Evolutionary conservation across 1,140 invertebrate species (phyloP).

Genomic region (Drosophila punjabiensis): DNA sequence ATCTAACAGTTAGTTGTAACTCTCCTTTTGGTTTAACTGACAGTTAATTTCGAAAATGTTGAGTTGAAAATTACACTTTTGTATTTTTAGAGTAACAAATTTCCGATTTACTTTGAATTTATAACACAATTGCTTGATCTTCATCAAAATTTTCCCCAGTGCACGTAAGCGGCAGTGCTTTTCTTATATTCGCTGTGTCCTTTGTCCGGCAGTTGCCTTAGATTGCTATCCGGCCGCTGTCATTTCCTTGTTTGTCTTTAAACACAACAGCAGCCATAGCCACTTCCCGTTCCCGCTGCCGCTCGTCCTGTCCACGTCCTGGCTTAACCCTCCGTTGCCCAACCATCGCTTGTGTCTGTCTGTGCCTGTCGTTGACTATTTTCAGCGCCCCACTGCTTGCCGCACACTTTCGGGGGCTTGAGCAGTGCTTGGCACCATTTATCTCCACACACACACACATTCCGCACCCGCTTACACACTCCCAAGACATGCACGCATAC

Average conservation of each 20-base stretch:
- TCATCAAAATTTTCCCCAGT: background rate
- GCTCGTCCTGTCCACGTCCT: background rate
- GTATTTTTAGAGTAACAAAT: background rate
- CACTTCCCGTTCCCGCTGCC: conserved; percentile 14
- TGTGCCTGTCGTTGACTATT: conserved; percentile 61
- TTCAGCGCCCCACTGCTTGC: conserved; percentile 43
- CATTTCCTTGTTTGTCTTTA: conserved; percentile 65
- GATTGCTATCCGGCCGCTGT: conserved; percentile 59
- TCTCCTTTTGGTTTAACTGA: too few relatives aligned
- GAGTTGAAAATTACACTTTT: background rate
- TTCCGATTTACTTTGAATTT: background rate
- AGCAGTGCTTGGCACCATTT: conserved; percentile 69
- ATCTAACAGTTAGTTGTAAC: too few relatives aligned
- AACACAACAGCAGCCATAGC: conserved; percentile 44
- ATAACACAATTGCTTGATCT: rapidly evolving
- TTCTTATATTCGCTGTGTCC: conserved; percentile 41
- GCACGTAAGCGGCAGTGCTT: conserved; percentile 21
- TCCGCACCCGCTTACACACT: conserved; percentile 15
- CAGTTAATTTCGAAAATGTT: too few relatives aligned
- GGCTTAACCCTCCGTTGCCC: conserved; percentile 8
- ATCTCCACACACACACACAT: conserved; percentile 44
- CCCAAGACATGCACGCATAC: conserved; percentile 19
- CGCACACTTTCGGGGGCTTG: conserved; percentile 45
- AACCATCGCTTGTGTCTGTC: conserved; percentile 31
- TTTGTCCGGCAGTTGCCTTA: conserved; percentile 39